Conservation (phyloP, 2,113 vertebrate species). For the Nicator chloris region DNA sequence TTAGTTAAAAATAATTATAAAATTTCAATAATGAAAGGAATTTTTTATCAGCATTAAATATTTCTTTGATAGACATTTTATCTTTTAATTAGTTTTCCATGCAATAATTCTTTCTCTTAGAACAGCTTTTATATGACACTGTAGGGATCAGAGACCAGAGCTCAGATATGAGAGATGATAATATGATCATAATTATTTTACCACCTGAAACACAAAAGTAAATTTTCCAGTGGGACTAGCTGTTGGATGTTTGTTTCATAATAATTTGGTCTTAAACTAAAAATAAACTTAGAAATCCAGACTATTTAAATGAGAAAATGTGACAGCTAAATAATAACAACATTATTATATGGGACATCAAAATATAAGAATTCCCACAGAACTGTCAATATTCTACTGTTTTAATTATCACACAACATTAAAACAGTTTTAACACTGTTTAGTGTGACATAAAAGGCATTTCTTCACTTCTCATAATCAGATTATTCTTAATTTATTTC, state of each 20-base stretch:
- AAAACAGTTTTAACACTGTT: background rate
- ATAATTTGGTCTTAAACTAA: background rate
- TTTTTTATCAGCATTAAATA: background rate
- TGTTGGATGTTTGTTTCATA: background rate
- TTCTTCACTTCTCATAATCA: background rate
- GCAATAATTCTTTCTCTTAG: background rate
- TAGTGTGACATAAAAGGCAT: background rate
- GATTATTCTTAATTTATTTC: background rate
- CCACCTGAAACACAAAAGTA: background rate
- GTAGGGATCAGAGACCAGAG: background rate
- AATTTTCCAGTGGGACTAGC: background rate
- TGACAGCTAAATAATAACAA: background rate
- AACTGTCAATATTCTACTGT: background rate
- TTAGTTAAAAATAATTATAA: background rate
- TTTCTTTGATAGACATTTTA: background rate
- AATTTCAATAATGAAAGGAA: background rate
- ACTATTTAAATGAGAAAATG: background rate
- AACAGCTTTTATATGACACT: background rate
- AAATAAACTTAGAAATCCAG: background rate
- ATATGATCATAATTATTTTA: background rate
- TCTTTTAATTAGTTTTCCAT: background rate
- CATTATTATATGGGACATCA: background rate
- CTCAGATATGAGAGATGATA: background rate
- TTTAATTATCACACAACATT: background rate
- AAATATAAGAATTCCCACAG: background rate